phyloP scores from a whole-genome alignment of 2,888 invertebrate genomes.

The Pristionchus mayeri region DNA sequence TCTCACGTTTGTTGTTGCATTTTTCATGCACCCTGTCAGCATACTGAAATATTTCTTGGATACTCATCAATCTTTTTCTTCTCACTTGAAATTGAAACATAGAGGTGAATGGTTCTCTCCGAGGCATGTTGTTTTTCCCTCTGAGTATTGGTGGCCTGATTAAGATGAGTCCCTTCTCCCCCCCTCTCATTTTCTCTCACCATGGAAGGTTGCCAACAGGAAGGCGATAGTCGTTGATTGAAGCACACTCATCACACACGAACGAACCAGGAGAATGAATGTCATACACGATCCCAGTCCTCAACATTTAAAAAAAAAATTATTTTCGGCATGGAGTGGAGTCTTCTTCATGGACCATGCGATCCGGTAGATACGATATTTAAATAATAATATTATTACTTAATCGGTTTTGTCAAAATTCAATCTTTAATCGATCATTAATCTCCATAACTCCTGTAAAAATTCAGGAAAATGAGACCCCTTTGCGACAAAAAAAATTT shows the following conservation, averaged over 20 bases:
- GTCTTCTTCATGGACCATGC: too few relatives aligned
- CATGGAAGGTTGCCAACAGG: neutral
- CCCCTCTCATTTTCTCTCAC: neutral
- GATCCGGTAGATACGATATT: too few relatives aligned
- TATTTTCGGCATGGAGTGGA: too few relatives aligned
- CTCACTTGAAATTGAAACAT: slow-evolving; percentile 11
- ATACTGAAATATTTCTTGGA: neutral
- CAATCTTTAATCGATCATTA: too few relatives aligned
- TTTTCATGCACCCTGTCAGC: neutral
- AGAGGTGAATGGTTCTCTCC: neutral
- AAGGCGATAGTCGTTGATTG: slow-evolving; percentile 1
- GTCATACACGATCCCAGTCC: slow-evolving; percentile 37
- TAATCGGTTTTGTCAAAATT: too few relatives aligned
- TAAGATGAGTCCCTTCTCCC: neutral
- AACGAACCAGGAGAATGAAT: neutral
- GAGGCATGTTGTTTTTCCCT: neutral
- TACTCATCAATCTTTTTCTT: neutral
- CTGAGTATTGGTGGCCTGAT: slow-evolving; percentile 18
- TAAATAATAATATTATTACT: too few relatives aligned
- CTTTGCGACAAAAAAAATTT: too few relatives aligned
- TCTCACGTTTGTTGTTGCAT: neutral
- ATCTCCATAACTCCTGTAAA: too few relatives aligned
- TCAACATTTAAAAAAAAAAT: too few relatives aligned
- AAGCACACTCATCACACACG: neutral
- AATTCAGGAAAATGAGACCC: too few relatives aligned